Percentiles rank a stretch among this genome's conserved stretches.
Evolutionary conservation across 2,113 vertebrate genomes (phyloP).

Genomic region (Tamias sibiricus): DNA sequence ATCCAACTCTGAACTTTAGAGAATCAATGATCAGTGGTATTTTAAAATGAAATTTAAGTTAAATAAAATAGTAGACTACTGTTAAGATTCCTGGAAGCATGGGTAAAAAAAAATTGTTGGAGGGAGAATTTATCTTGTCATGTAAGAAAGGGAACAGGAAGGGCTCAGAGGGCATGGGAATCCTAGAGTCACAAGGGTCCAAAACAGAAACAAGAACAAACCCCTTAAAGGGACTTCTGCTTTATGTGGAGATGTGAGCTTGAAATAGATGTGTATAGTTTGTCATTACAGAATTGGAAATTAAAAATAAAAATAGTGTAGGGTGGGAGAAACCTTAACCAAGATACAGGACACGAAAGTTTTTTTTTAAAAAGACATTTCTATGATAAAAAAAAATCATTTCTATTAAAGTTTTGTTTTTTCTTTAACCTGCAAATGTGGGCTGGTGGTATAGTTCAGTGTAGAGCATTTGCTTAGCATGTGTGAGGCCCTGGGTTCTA

Average conservation of each 20-base stretch:
- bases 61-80: not conserved
- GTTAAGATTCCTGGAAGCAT: not conserved
- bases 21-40: not conserved
- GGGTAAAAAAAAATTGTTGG: not conserved
- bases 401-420: not conserved
- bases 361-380: not conserved
- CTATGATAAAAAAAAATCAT: too few relatives aligned
- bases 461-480: not conserved
- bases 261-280: not conserved
- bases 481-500: not conserved
- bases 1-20: not conserved
- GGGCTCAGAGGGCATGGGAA: not conserved
- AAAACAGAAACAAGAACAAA: not conserved
- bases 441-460: not conserved
- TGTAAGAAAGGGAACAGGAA: not conserved
- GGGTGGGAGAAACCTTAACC: not conserved
- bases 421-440: not conserved
- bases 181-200: not conserved
- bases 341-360: not conserved
- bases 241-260: not conserved
- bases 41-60: not conserved
- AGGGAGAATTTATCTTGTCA: not conserved
- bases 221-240: not conserved
- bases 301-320: not conserved
- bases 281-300: not conserved